Base-by-base conservation (phyloP, 2,797 vertebrate genomes). In the Telmatherina bonti region DNA sequence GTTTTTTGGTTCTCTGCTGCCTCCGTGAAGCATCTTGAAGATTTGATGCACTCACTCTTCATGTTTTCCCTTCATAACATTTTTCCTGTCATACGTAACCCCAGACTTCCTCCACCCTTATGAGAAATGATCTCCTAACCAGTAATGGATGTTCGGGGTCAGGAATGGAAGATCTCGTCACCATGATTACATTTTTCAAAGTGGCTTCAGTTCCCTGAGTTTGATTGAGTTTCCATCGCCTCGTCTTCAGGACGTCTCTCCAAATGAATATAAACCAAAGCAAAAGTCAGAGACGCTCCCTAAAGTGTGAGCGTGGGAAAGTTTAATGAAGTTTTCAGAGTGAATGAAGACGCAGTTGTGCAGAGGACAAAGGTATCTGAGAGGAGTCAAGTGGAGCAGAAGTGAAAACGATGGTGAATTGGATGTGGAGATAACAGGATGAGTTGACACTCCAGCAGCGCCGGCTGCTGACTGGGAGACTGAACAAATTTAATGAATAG, bases 401-500 rank as follows among this genome's bases (percentile, higher is more conserved):
- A 77, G 83, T 51, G 72, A 85, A 78, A 77, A 72, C 72, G 35
- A 65, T 76, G 27, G 76, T 66, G 78, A 73, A 74, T 76, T 47
- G 79, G 88, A 91, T 78, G 83, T 73, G 77, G 60, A 79, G 86
- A 86, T 82, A 90, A 87, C 83, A 71, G 84, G 81, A 79, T 62
- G 80, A 66, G 85, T 62, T 64, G 82, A 81, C 62, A 79, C 66
- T 67, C 67, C 54, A 2, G n/a, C 47, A 35, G 16, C 61, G 27
- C 62, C 70, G 24, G 71, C 61, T 12, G 61, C 79, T 45, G 63
- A 52, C 82, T 76, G 79, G 58, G 71, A 86, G 80, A 86, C 29
- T 76, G 81, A 80, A 58, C 86, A 86, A 31, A 81, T 86, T 87
- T 90, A 91, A 88, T 87, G 84, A 88, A 84, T 53, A 78, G 63